phyloP scores from a whole-genome alignment of 1,140 invertebrate species.

The Leguminivora glycinivorella region DNA sequence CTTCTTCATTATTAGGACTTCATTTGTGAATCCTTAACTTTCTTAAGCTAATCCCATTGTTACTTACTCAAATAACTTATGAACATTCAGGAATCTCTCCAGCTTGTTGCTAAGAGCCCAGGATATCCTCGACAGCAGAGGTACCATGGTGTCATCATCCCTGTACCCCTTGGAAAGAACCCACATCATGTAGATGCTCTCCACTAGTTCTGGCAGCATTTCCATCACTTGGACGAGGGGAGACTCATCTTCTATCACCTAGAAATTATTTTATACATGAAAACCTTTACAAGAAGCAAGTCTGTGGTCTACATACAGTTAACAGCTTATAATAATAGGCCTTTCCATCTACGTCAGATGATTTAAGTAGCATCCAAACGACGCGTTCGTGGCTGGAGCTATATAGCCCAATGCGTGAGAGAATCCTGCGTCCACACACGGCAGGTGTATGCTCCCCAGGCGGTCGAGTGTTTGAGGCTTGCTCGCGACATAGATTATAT shows the following conservation, averaged over 20 bases:
- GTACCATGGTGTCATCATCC: constrained; percentile 86
- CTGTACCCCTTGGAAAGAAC: constrained; percentile 87
- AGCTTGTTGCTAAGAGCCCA: constrained; percentile 89
- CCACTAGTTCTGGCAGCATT: constrained; percentile 88
- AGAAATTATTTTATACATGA: constrained; percentile 26
- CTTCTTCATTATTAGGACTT: background rate
- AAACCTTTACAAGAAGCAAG: background rate
- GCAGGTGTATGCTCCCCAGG: too few species aligned
- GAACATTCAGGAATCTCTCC: constrained; percentile 84
- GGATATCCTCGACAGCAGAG: constrained; percentile 88
- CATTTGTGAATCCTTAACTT: background rate
- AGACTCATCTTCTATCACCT: constrained; percentile 86
- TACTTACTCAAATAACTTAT: constrained; percentile 85
- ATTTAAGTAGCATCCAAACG: too few species aligned
- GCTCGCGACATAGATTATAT: too few species aligned
- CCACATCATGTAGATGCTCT: constrained; percentile 92
- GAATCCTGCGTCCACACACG: too few species aligned
- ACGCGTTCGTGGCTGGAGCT: too few species aligned
- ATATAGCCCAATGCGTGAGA: too few species aligned
- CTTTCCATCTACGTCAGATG: too few species aligned
- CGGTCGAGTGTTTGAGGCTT: too few species aligned
- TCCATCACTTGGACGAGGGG: constrained; percentile 86
- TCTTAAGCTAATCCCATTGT: background rate
- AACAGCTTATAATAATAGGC: too few species aligned
- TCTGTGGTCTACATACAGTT: too few species aligned